Evolutionary conservation across 2,888 invertebrate genomes (phyloP).

Genomic region (Nemapogon koenigi): DNA sequence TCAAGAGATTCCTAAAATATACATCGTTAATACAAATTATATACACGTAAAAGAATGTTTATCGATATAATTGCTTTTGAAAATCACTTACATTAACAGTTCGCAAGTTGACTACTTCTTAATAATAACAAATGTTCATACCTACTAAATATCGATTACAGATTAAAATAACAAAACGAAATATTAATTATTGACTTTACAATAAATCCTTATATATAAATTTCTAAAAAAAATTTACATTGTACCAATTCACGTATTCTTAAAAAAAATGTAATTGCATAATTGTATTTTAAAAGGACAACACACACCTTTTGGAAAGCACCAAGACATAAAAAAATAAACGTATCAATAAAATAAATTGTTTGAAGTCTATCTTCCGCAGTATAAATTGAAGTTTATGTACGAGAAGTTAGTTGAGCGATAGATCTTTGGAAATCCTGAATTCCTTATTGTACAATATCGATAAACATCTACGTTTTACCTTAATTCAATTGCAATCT

Average conservation of each 20-base stretch:
- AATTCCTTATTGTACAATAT: slow-evolving; percentile 45
- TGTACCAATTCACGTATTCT: no score
- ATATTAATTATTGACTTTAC: no score
- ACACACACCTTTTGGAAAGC: slow-evolving; percentile 5
- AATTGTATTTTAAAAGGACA: no score
- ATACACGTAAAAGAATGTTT: slow-evolving; percentile 42
- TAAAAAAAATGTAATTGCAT: no score
- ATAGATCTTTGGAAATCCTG: slow-evolving; percentile 58
- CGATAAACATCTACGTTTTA: slow-evolving; percentile 56
- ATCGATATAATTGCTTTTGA: slow-evolving; percentile 36
- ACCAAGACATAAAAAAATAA: slow-evolving; percentile 3
- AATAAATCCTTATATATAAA: no score
- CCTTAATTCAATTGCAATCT: slow-evolving; percentile 47
- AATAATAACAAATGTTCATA: no score
- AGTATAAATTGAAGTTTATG: no score
- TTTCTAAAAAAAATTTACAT: no score
- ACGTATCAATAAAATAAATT: no score
- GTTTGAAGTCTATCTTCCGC: no score
- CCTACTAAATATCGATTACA: no score
- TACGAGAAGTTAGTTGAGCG: slow-evolving; percentile 37
- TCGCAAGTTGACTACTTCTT: no score
- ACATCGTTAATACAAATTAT: slow-evolving; percentile 46
- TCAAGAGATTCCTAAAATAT: slow-evolving; percentile 55
- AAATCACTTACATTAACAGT: slow-evolving; percentile 5
- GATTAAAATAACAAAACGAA: neutral